Percentiles rank a stretch among this genome's conserved stretches.
phyloP scores from a whole-genome alignment of 1,140 invertebrate genomes.

The Heliothis virescens region DNA sequence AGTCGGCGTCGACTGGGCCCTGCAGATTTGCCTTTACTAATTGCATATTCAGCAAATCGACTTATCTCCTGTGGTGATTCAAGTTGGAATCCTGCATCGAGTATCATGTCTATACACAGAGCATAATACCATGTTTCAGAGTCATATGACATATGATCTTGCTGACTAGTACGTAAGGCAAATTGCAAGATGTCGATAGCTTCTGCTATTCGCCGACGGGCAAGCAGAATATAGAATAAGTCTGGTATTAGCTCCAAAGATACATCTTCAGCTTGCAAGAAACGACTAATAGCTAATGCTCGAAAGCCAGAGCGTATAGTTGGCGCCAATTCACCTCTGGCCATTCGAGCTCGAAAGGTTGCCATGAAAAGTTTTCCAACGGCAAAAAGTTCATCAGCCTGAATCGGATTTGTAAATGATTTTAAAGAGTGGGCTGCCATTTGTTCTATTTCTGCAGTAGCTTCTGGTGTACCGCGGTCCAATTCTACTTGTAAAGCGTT shows the following conservation, averaged over 20 bases:
- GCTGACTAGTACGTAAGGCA: slow-evolving; percentile 60
- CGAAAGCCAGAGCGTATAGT: slow-evolving; percentile 78
- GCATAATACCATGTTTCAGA: slow-evolving; percentile 82
- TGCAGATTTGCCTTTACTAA: slow-evolving; percentile 59
- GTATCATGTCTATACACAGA: slow-evolving; percentile 81
- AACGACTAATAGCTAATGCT: slow-evolving; percentile 75
- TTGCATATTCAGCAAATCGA: slow-evolving; percentile 68
- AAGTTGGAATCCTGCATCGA: slow-evolving; percentile 81
- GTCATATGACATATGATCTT: slow-evolving; percentile 63
- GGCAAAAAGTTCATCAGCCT: slow-evolving; percentile 76
- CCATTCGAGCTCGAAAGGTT: slow-evolving; percentile 72
- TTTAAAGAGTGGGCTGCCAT: slow-evolving; percentile 64
- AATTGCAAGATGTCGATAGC: slow-evolving; percentile 73
- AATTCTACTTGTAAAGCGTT: slow-evolving; percentile 76
- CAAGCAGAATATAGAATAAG: slow-evolving; percentile 76
- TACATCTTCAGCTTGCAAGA: slow-evolving; percentile 72
- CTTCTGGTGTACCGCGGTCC: slow-evolving; percentile 66
- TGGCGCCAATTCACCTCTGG: slow-evolving; percentile 69
- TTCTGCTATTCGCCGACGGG: slow-evolving; percentile 77
- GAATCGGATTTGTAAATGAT: slow-evolving; percentile 62
- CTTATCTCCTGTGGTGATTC: slow-evolving; percentile 76
- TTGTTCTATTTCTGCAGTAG: slow-evolving; percentile 70
- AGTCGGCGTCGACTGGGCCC: slow-evolving; percentile 69
- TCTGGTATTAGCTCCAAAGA: slow-evolving; percentile 79
- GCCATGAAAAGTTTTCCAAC: slow-evolving; percentile 78